A percentile compares a stretch with the other conserved stretches of the same genome.
phyloP scores from a whole-genome alignment of 2,888 invertebrate species.

The Ceraclea dissimilis region DNA sequence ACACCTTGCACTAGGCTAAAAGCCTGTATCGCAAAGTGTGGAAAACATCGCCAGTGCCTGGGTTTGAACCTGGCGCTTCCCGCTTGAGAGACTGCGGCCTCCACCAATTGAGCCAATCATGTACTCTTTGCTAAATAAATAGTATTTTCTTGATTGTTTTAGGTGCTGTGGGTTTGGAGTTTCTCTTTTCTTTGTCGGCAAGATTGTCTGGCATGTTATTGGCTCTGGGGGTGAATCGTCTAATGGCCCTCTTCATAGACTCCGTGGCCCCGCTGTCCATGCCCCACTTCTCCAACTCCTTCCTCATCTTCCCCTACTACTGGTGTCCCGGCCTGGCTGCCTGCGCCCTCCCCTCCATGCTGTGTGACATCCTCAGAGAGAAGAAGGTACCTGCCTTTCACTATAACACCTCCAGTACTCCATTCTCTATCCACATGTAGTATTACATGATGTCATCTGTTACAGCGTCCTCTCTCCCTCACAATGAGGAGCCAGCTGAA shows the following conservation, averaged over 20 bases:
- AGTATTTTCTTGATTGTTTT: too few relatives aligned
- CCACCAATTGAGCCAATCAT: too few relatives aligned
- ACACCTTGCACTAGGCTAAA: too few relatives aligned
- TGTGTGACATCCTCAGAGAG: conserved; percentile 15
- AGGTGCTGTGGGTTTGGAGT: not conserved
- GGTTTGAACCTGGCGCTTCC: too few relatives aligned
- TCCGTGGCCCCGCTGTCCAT: conserved; percentile 14
- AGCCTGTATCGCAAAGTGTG: too few relatives aligned
- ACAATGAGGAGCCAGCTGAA: conserved; percentile 19
- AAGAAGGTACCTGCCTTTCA: conserved; percentile 12
- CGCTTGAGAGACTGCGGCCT: too few relatives aligned
- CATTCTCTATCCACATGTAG: too few relatives aligned
- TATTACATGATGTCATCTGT: not conserved
- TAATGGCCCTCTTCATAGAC: conserved; percentile 15
- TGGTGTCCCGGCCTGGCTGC: conserved; percentile 20
- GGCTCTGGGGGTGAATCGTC: conserved; percentile 3
- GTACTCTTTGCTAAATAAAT: too few relatives aligned
- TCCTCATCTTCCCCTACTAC: conserved; percentile 22
- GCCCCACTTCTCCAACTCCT: conserved; percentile 23
- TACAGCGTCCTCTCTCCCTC: conserved; percentile 14
- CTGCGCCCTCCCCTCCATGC: conserved; percentile 6
- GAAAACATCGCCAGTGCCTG: too few relatives aligned
- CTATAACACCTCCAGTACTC: too few relatives aligned
- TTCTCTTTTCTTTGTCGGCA: not conserved
- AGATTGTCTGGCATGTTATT: conserved; percentile 13